phyloP scores from a whole-genome alignment of 2,113 vertebrate genomes.

The Castor canadensis region DNA sequence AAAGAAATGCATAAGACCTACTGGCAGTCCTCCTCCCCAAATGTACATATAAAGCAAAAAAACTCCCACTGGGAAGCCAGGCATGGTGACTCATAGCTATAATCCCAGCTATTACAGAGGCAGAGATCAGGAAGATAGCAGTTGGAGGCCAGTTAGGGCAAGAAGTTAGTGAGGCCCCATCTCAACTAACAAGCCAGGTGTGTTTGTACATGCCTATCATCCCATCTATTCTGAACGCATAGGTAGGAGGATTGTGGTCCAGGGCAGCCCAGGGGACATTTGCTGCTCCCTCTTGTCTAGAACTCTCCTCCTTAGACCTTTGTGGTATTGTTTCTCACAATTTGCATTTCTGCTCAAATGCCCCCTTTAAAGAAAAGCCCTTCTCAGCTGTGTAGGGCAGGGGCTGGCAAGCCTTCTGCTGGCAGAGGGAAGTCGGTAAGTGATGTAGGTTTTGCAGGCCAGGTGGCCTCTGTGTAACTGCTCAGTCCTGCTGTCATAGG shows the following conservation, averaged over 20 bases:
- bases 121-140: no score
- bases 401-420: not conserved
- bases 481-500: not conserved
- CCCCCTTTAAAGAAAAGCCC: not conserved
- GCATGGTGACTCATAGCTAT: no score
- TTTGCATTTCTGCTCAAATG: not conserved
- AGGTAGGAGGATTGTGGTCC: no score
- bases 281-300: not conserved
- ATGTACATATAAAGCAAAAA: not conserved
- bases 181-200: no score
- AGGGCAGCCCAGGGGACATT: no score
- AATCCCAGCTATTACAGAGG: no score
- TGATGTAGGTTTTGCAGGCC: not conserved
- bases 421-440: not conserved
- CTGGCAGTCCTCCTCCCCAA: not conserved
- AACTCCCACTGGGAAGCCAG: not conserved
- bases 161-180: no score
- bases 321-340: not conserved
- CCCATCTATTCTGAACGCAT: no score
- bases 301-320: not conserved
- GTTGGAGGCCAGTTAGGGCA: no score
- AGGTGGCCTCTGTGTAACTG: not conserved
- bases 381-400: not conserved
- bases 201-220: no score
- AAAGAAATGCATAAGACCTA: not conserved